Percentiles rank a stretch among this genome's conserved stretches.
phyloP scores from a whole-genome alignment of 1,140 invertebrate species.

The Rhagoletis zephyria region DNA sequence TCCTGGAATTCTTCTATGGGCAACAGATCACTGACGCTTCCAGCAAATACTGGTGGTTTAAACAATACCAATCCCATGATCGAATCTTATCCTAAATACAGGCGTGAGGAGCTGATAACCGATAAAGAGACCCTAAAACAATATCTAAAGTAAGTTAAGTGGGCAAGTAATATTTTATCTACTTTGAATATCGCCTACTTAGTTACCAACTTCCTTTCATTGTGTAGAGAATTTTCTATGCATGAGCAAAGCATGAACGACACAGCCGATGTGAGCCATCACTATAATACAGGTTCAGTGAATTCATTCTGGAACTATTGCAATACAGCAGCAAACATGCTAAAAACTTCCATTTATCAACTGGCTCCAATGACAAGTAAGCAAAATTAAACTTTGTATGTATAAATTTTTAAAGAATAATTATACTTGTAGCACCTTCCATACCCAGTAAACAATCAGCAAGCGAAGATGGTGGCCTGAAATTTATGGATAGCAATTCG shows the following conservation, averaged over 20 bases:
- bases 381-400: not conserved
- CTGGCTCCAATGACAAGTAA: constrained; percentile 63
- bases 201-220: too few species aligned
- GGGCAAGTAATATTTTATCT: too few species aligned
- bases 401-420: not conserved
- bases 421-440: constrained; percentile 44
- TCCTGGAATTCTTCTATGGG: constrained; percentile 62
- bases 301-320: constrained; percentile 73
- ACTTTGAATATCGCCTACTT: too few species aligned
- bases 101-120: constrained; percentile 72
- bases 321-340: constrained; percentile 67
- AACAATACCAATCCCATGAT: constrained; percentile 65
- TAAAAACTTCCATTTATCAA: constrained; percentile 70
- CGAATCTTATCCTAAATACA: constrained; percentile 67
- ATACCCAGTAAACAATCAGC: constrained; percentile 65
- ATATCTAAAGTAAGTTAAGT: constrained; percentile 68
- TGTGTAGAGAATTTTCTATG: constrained; percentile 59
- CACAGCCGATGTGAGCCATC: constrained; percentile 58
- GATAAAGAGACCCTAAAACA: constrained; percentile 73
- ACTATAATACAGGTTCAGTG: constrained; percentile 59
- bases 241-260: constrained; percentile 64
- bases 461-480: constrained; percentile 67
- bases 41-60: constrained; percentile 64
- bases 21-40: constrained; percentile 58
- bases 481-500: constrained; percentile 68